A percentile compares a stretch with the other conserved stretches of the same genome.
These are phyloP conservation scores for Hybognathus amarus DNA, from an alignment of 2,797 vertebrate genomes.

Conservation along the genomic window DNA sequence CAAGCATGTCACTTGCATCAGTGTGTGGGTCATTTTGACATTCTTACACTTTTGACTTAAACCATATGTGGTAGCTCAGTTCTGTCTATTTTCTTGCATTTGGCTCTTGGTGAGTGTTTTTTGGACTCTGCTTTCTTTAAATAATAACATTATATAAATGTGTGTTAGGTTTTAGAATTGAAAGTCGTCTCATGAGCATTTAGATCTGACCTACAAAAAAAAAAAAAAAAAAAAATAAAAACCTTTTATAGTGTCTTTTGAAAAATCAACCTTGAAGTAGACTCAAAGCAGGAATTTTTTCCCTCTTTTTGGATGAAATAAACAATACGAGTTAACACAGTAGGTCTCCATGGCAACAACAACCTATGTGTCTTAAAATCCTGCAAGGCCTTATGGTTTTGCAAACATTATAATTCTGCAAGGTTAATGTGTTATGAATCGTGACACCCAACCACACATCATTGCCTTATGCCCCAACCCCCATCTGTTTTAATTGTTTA, in stretches of 20 bases:
- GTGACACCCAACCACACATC: constrained; percentile 69
- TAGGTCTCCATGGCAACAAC: constrained; percentile 77
- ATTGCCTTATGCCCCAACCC: constrained; percentile 57
- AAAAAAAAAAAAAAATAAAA: background rate
- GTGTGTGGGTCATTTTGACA: background rate
- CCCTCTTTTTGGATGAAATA: background rate
- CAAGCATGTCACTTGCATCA: background rate
- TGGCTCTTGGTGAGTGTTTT: background rate
- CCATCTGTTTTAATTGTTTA: constrained; percentile 64
- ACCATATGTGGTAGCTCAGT: background rate
- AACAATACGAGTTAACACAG: constrained; percentile 59
- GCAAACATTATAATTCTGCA: constrained; percentile 76
- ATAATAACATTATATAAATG: constrained; percentile 16
- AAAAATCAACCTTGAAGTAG: constrained; percentile 54
- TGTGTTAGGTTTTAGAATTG: constrained; percentile 19
- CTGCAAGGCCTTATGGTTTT: constrained; percentile 74
- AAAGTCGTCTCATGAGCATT: background rate
- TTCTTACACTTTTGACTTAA: background rate
- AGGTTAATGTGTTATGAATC: constrained; percentile 76
- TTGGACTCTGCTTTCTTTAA: background rate
- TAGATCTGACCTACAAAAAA: constrained; percentile 9
- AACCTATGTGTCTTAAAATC: constrained; percentile 53
- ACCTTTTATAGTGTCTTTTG: constrained; percentile 6
- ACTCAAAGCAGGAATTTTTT: constrained; percentile 30
- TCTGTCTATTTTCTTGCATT: too few species aligned